Base-by-base conservation (phyloP, 1,140 invertebrate genomes). In the Drosophila asahinai region DNA sequence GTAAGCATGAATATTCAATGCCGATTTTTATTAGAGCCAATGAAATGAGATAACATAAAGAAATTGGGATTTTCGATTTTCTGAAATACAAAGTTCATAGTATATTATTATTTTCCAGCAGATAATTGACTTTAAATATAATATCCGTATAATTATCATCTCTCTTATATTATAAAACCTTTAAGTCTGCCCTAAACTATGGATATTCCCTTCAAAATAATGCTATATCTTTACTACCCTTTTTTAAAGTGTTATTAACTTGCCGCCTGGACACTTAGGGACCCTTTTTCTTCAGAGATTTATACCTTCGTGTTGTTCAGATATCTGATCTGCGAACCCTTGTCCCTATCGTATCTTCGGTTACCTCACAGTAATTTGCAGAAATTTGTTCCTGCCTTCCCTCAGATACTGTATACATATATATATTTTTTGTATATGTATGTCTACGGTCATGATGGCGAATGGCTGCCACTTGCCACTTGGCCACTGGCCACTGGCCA, bases 351-450 rank as follows among this genome's bases (percentile, higher is more conserved):
- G 63, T 43, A 64, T 67, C 60, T 67, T 66, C 36, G 66, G 61
- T 70, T 70, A 66, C 61, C 62, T 51, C 61, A 70, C 61, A 66
- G 27, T 38, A 66, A 70, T 70, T 70, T 70, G 60, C 62, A 45
- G 30, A 70, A 64, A 70, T 67, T 67, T 67, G 65, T 67, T 67
- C 43, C 43, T 67, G 59, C 33, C 59, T 22, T 38, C 4, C 5
- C 33, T 22, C 5, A 17, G 14, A 25, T 25, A 15, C 27, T 17
- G 15, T 14, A 15, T 42, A 19, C 38, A 15, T 4, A 8, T 54
- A 17, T 51, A 12, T 59, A 8, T 58, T 14, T 22, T 1, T 58
- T 4, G 5, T 38, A 3, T 15, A 36, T 8, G 51, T 25, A 12
- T 14, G 17, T 22, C 33, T 40, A 25, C 49, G 36, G 43, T 15